Conservation (phyloP, 2,888 invertebrate species). For the Ophion costatus region DNA sequence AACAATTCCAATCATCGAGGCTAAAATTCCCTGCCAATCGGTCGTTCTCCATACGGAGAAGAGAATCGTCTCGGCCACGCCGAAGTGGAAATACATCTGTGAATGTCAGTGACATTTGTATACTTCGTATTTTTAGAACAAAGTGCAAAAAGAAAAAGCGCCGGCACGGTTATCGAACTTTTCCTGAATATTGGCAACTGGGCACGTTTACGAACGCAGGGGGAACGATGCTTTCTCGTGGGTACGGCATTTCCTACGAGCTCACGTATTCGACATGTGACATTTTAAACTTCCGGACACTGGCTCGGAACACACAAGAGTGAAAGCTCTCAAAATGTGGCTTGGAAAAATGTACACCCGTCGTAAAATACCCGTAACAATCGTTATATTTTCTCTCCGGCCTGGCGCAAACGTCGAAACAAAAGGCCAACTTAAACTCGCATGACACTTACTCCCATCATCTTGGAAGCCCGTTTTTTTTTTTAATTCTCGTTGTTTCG, state of each 20-base stretch:
- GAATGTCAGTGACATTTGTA: constrained; percentile 38
- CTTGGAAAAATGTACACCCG: constrained; percentile 37
- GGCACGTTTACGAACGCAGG: constrained; percentile 31
- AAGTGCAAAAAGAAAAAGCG: background rate
- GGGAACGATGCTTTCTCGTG: constrained; percentile 34
- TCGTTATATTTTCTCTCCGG: background rate
- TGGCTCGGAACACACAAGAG: constrained; percentile 1
- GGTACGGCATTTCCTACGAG: constrained; percentile 34
- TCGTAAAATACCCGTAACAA: constrained; percentile 15
- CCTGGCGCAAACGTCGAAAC: background rate
- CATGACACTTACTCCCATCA: constrained; percentile 67
- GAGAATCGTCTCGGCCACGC: constrained; percentile 84
- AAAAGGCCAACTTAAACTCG: constrained; percentile 13
- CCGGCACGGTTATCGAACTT: constrained; percentile 42
- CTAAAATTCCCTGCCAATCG: constrained; percentile 84
- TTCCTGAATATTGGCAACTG: constrained; percentile 34
- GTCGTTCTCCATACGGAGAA: constrained; percentile 84
- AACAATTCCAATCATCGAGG: constrained; percentile 87
- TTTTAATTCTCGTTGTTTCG: background rate
- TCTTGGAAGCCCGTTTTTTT: constrained; percentile 52
- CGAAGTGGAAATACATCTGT: constrained; percentile 85
- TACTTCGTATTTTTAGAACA: constrained; percentile 20
- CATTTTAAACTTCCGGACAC: constrained; percentile 55
- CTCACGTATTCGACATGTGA: constrained; percentile 42
- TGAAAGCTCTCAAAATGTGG: constrained; percentile 4